These are phyloP conservation scores for Aplysina aerophoba DNA, from an alignment of 37 sponge, comb jelly and placozoan genomes.

Conservation along the genomic window DNA sequence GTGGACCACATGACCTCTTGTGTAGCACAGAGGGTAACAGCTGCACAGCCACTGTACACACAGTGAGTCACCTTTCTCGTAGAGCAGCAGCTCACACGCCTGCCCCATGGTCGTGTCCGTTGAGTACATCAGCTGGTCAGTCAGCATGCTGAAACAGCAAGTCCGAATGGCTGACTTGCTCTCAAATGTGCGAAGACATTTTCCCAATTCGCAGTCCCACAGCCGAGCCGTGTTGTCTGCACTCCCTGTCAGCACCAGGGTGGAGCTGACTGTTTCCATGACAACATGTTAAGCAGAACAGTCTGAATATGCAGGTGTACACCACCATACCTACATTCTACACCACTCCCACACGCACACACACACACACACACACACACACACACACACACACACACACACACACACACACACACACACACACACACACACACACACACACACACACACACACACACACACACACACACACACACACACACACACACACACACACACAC, in stretches of 20 bases:
- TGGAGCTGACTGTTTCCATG: conserved; percentile 62
- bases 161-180: conserved; percentile 84
- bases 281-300: not conserved
- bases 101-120: conserved; percentile 85
- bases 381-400: conserved; percentile 30
- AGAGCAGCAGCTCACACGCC: conserved; percentile 79
- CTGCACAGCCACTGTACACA: too few species aligned
- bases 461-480: conserved; percentile 35
- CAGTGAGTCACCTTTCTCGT: conserved; percentile 42
- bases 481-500: not conserved
- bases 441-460: conserved; percentile 25
- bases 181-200: conserved; percentile 44
- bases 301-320: too few species aligned
- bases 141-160: conserved; percentile 81
- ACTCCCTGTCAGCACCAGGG: conserved; percentile 79
- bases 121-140: conserved; percentile 71
- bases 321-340: not conserved
- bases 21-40: too few species aligned
- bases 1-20: too few species aligned
- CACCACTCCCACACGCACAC: not conserved
- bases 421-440: not conserved
- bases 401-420: not conserved
- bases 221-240: conserved; percentile 90
- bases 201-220: conserved; percentile 96
- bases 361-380: not conserved